These are phyloP conservation scores for Poeciliopsis prolifica DNA, from an alignment of 2,113 vertebrate species.

Conservation along the genomic window DNA sequence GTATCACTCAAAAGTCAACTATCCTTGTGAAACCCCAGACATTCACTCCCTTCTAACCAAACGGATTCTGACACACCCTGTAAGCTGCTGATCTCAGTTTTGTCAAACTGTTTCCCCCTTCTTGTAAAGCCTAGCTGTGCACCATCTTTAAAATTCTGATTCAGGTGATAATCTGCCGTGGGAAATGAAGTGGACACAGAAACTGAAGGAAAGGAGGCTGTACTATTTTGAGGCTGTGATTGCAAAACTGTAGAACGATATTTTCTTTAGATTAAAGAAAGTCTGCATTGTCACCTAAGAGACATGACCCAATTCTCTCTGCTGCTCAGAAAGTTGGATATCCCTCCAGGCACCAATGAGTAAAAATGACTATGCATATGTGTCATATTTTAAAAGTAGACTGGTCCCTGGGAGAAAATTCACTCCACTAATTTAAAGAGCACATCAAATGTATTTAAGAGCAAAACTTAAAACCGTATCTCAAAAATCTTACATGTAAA, in stretches of 20 bases:
- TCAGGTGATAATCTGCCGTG: neutral
- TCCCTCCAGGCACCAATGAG: constrained; percentile 30
- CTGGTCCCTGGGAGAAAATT: constrained; percentile 22
- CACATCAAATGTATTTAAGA: neutral
- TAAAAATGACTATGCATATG: constrained; percentile 44
- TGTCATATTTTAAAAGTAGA: constrained; percentile 50
- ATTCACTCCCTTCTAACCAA: constrained; percentile 46
- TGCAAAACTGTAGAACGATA: neutral
- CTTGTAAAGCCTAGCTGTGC: neutral
- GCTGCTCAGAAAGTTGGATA: constrained; percentile 25
- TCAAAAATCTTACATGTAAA: constrained; percentile 5
- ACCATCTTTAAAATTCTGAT: constrained; percentile 10
- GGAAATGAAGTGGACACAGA: neutral
- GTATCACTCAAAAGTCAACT: constrained; percentile 35
- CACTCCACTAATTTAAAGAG: constrained; percentile 20
- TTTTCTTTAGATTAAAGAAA: constrained; percentile 12
- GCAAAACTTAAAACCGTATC: neutral
- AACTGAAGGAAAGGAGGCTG: neutral
- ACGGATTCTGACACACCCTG: constrained; percentile 47
- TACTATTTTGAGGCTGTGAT: neutral
- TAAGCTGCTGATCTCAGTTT: constrained; percentile 34
- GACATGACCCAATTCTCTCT: constrained; percentile 51
- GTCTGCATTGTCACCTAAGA: constrained; percentile 25
- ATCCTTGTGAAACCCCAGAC: constrained; percentile 50
- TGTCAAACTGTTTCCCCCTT: constrained; percentile 25